Percentiles rank a stretch among this genome's conserved stretches.
Evolutionary conservation across 2,797 vertebrate genomes (phyloP).

Genomic region (Hoplostethus mediterraneus): DNA sequence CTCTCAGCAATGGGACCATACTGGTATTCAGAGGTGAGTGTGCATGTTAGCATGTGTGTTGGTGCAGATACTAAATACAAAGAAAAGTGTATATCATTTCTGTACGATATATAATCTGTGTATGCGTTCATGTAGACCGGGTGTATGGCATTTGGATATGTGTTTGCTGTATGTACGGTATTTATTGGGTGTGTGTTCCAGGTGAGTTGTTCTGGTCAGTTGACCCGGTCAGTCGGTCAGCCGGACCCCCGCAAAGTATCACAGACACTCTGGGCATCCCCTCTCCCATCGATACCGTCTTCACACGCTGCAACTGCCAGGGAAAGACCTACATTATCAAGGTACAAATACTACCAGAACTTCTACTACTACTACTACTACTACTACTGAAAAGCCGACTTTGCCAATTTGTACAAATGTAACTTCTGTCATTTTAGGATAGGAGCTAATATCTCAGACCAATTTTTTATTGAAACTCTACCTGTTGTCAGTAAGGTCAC

Average conservation of each 20-base stretch:
- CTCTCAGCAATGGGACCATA: slow-evolving; percentile 88
- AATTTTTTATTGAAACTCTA: too few species aligned
- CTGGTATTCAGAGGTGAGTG: slow-evolving; percentile 91
- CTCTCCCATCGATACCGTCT: slow-evolving; percentile 89
- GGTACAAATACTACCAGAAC: slow-evolving; percentile 63
- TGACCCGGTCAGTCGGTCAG: slow-evolving; percentile 77
- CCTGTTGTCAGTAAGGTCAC: too few species aligned
- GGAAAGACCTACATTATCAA: slow-evolving; percentile 93
- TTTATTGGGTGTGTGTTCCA: slow-evolving; percentile 56
- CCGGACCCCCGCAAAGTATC: slow-evolving; percentile 83
- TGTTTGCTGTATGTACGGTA: background rate
- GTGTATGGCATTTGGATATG: background rate
- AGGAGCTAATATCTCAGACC: too few species aligned
- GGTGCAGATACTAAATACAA: too few species aligned
- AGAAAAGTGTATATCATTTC: too few species aligned
- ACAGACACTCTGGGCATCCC: slow-evolving; percentile 88
- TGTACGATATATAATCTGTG: too few species aligned
- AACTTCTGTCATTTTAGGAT: background rate
- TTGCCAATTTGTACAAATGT: too few species aligned
- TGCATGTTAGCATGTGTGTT: background rate
- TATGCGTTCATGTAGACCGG: background rate
- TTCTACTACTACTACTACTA: background rate
- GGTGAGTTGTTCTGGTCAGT: slow-evolving; percentile 91
- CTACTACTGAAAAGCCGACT: too few species aligned
- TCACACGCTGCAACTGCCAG: slow-evolving; percentile 92